Percentiles rank a stretch among this genome's conserved stretches.
Conservation (phyloP, 2,888 invertebrate genomes). For the Mechanitis mazaeus region DNA sequence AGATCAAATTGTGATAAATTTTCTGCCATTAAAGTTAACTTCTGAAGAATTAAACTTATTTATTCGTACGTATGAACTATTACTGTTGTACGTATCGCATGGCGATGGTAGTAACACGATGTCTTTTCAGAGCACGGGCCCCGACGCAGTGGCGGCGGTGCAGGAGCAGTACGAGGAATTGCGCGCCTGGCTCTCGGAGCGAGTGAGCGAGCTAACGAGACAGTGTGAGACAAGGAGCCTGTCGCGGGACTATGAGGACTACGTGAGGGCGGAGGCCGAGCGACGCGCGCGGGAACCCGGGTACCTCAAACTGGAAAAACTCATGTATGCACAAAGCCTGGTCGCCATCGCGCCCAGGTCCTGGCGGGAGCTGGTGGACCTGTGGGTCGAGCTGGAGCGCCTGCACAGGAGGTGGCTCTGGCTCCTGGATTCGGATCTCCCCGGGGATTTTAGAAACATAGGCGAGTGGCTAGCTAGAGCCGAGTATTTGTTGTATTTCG, state of each 20-base stretch:
- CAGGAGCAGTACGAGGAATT: constrained; percentile 89
- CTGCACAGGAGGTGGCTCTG: constrained; percentile 92
- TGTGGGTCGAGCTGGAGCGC: constrained; percentile 88
- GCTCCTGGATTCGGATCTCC: constrained; percentile 89
- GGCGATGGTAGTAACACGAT: too few species aligned
- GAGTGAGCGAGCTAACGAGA: constrained; percentile 85
- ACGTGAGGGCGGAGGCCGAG: constrained; percentile 85
- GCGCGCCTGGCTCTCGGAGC: constrained; percentile 87
- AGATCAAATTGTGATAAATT: too few species aligned
- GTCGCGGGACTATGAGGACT: constrained; percentile 88
- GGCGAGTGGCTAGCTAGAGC: constrained; percentile 95
- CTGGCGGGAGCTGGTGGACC: constrained; percentile 88
- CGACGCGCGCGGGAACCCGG: constrained; percentile 82
- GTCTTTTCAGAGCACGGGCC: constrained; percentile 77
- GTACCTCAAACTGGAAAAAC: constrained; percentile 86
- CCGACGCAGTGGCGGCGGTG: constrained; percentile 84
- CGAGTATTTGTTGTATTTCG: constrained; percentile 86
- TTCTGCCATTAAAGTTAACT: too few species aligned
- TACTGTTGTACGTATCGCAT: not conserved
- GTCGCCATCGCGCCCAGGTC: constrained; percentile 88
- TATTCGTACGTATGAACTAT: not conserved
- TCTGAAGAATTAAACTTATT: too few species aligned
- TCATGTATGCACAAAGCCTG: constrained; percentile 87
- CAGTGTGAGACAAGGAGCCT: constrained; percentile 85
- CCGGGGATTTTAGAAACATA: constrained; percentile 89